Conservation (phyloP, 2,797 vertebrate species). For the Perodicticus potto region DNA sequence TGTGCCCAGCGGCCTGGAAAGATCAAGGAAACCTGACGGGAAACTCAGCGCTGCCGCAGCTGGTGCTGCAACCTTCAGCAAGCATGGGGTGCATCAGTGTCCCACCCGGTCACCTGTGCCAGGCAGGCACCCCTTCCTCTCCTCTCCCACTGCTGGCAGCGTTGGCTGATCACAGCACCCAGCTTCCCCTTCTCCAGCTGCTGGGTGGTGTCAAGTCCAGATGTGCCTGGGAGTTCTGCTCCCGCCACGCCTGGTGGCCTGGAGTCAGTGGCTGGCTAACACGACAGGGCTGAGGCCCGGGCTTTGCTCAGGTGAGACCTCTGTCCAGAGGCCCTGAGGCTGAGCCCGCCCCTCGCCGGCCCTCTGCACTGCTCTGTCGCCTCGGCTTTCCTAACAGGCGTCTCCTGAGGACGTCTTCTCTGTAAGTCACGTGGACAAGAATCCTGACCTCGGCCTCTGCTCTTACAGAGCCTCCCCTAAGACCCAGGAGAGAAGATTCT, state of each 20-base stretch:
- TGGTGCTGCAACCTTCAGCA: not conserved
- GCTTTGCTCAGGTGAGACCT: not conserved
- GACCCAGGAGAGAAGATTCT: not conserved
- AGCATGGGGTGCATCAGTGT: not conserved
- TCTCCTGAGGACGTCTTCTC: not conserved
- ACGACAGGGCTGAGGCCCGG: not conserved
- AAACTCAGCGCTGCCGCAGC: not conserved
- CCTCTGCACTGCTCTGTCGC: not conserved
- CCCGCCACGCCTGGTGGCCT: not conserved
- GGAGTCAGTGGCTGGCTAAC: not conserved
- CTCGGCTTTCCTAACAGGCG: not conserved
- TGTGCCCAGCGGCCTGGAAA: not conserved
- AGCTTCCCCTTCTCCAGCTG: not conserved
- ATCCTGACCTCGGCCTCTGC: not conserved
- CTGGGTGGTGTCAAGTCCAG: not conserved
- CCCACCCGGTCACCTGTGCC: not conserved
- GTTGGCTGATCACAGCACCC: fast-evolving
- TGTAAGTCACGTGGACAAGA: not conserved
- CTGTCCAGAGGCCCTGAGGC: not conserved
- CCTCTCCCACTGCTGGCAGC: no score
- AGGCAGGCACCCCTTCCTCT: fast-evolving
- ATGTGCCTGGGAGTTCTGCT: not conserved
- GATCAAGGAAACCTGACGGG: not conserved
- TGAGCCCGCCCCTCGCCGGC: not conserved
- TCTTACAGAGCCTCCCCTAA: not conserved